These are phyloP conservation scores for Lasiurus borealis DNA, from an alignment of 2,113 vertebrate genomes.

Conservation along the genomic window DNA sequence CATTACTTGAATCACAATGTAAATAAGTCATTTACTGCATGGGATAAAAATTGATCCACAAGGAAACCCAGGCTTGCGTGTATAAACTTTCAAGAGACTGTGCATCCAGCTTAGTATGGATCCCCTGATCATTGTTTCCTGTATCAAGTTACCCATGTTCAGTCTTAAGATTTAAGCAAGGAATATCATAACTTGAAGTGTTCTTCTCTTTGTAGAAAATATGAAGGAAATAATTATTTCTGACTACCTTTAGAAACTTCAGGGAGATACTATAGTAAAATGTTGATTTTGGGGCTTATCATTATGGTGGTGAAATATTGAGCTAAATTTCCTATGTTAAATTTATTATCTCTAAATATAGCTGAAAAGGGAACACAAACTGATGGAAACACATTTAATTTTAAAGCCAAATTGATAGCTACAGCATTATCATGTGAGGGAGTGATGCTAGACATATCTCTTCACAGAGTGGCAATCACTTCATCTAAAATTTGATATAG, in stretches of 20 bases:
- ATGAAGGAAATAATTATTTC: background rate
- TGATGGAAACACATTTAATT: slow-evolving; percentile 35
- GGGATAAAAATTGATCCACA: background rate
- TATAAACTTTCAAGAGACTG: background rate
- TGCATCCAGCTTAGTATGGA: background rate
- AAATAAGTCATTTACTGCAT: background rate
- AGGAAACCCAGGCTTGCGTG: background rate
- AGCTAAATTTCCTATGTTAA: slow-evolving; percentile 15
- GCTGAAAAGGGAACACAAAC: background rate
- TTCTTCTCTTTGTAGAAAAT: background rate
- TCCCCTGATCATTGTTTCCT: background rate
- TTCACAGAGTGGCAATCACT: slow-evolving; percentile 3
- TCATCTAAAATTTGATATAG: background rate
- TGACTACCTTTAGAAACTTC: background rate
- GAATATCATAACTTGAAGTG: background rate
- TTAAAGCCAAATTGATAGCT: background rate
- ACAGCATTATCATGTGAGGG: background rate
- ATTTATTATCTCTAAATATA: slow-evolving; percentile 33
- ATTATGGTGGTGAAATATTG: background rate
- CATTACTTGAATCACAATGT: background rate
- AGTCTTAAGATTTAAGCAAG: background rate
- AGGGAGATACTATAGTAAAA: background rate
- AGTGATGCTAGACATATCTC: background rate
- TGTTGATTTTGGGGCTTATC: background rate
- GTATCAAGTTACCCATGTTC: background rate